Evolutionary conservation across 2,888 invertebrate genomes (phyloP).

Genomic region (Ormia ochracea): DNA sequence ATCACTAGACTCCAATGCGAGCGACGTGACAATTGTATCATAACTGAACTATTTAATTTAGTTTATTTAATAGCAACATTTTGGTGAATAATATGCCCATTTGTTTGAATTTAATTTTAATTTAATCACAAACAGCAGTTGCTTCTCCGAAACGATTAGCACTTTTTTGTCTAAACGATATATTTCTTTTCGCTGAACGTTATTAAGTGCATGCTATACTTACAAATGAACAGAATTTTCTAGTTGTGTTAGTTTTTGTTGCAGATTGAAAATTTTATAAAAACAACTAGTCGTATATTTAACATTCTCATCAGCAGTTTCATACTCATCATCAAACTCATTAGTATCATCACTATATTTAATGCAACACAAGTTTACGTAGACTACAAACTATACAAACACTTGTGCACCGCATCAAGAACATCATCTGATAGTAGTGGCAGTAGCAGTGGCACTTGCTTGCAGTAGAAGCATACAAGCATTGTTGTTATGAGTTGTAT

Average conservation of each 20-base stretch:
- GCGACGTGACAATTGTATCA: no score
- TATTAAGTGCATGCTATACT: not conserved
- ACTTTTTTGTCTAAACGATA: no score
- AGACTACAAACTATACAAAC: conserved; percentile 6
- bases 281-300: not conserved
- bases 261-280: not conserved
- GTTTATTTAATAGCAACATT: no score
- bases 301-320: conserved; percentile 21
- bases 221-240: not conserved
- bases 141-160: no score
- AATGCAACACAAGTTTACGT: conserved; percentile 2
- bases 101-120: no score
- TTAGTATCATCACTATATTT: conserved; percentile 49
- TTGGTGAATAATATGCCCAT: no score
- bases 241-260: not conserved
- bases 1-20: not conserved
- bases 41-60: no score
- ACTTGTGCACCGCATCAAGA: not conserved
- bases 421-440: conserved; percentile 2
- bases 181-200: no score
- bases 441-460: not conserved
- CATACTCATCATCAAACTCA: conserved; percentile 39
- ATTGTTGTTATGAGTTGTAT: conserved; percentile 19
- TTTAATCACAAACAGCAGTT: no score
- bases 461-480: not conserved